phyloP scores from a whole-genome alignment of 2,113 vertebrate species.

The Cyanistes caeruleus region DNA sequence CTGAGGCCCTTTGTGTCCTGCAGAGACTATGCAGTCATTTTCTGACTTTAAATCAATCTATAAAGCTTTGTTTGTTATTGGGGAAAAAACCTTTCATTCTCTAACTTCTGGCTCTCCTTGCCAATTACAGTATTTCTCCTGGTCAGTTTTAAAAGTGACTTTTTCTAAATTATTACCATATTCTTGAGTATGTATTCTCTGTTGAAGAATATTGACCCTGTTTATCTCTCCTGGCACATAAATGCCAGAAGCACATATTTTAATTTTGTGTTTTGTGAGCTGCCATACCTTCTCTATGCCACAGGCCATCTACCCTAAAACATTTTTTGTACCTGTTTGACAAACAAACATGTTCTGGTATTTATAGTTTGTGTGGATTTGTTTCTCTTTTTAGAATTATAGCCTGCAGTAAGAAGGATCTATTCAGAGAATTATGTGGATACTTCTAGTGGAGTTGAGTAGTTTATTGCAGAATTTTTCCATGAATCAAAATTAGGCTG shows the following conservation, averaged over 20 bases:
- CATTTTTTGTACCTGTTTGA: background rate
- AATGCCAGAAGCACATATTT: background rate
- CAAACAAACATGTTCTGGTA: background rate
- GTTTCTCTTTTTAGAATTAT: background rate
- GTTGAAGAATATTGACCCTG: background rate
- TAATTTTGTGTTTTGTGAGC: background rate
- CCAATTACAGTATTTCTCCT: background rate
- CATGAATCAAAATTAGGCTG: background rate
- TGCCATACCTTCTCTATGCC: background rate
- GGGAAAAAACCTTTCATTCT: background rate
- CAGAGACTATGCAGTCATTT: background rate
- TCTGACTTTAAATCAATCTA: background rate
- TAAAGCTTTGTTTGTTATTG: background rate
- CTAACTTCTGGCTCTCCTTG: background rate
- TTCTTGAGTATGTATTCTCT: background rate
- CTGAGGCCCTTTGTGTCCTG: background rate
- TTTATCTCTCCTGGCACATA: background rate
- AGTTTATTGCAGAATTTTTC: background rate
- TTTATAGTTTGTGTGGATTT: background rate
- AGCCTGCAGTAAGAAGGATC: background rate
- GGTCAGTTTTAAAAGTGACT: background rate
- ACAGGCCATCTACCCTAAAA: background rate
- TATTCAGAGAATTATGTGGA: background rate
- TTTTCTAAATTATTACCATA: background rate
- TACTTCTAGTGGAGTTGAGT: background rate